A percentile compares a stretch with the other conserved stretches of the same genome.
phyloP scores from a whole-genome alignment of 53 echinoderm and acorn worm species.

The Holothuria scabra region DNA sequence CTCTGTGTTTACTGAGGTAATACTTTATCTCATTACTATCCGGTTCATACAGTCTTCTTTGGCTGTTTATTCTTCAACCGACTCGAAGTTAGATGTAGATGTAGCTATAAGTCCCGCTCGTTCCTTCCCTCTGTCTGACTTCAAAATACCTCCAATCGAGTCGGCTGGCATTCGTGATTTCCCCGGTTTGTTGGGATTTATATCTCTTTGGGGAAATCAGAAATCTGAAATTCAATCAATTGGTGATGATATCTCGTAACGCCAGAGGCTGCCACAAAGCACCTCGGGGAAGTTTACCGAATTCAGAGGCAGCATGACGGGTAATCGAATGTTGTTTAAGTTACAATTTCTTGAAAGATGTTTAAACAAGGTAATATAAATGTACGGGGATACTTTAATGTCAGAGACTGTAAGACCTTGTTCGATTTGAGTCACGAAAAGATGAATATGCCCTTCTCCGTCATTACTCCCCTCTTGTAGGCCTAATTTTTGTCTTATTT shows the following conservation, averaged over 20 bases:
- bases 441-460: no score
- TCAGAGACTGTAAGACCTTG: no score
- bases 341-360: neutral
- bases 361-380: conserved; percentile 21
- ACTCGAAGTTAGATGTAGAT: no score
- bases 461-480: no score
- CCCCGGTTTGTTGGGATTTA: conserved; percentile 40
- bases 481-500: no score
- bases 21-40: neutral
- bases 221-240: conserved; percentile 48
- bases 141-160: no score
- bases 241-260: conserved; percentile 49
- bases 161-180: conserved; percentile 17
- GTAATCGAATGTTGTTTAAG: conserved; percentile 33
- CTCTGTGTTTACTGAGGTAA: neutral
- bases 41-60: neutral
- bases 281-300: conserved; percentile 12
- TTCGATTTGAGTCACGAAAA: no score
- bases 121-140: no score
- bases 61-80: no score
- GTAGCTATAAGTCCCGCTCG: no score
- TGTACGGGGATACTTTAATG: no score
- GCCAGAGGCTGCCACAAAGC: conserved; percentile 29
- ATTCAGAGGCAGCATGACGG: conserved; percentile 16
- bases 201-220: conserved; percentile 45